Percentiles rank a stretch among this genome's conserved stretches.
These are phyloP conservation scores for Schizopygopsis pylzovi DNA, from an alignment of 2,797 vertebrate genomes.

Conservation along the genomic window DNA sequence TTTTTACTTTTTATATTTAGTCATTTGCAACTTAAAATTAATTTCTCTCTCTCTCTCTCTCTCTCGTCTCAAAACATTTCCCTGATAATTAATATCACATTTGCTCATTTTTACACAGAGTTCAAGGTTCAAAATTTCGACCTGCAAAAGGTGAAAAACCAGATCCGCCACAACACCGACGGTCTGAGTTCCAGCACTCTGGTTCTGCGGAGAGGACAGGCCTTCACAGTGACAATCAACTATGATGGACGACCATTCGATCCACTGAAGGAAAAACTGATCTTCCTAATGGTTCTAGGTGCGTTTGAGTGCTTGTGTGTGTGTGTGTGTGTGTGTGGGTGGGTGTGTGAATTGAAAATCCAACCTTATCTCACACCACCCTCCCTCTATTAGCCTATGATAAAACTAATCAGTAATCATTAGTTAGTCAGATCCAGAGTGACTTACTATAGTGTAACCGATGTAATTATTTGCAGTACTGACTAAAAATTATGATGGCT, in stretches of 20 bases:
- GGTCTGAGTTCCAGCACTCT: slow-evolving; percentile 67
- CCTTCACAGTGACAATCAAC: slow-evolving; percentile 69
- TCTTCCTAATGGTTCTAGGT: slow-evolving; percentile 73
- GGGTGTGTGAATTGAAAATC: too few species aligned
- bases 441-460: background rate
- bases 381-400: background rate
- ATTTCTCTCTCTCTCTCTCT: background rate
- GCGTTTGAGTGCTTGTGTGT: background rate
- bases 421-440: background rate
- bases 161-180: slow-evolving; percentile 69
- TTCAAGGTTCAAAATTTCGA: slow-evolving; percentile 65
- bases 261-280: slow-evolving; percentile 64
- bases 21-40: background rate
- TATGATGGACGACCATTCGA: slow-evolving; percentile 67
- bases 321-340: too few species aligned
- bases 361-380: background rate
- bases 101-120: slow-evolving; percentile 58
- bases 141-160: slow-evolving; percentile 70
- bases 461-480: background rate
- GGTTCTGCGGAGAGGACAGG: slow-evolving; percentile 78
- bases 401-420: background rate
- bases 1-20: background rate
- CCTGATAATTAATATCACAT: background rate
- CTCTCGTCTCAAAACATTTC: background rate
- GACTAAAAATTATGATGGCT: background rate